Evolutionary conservation across 2,888 invertebrate genomes (phyloP).

Genomic region (Acleris laterana): DNA sequence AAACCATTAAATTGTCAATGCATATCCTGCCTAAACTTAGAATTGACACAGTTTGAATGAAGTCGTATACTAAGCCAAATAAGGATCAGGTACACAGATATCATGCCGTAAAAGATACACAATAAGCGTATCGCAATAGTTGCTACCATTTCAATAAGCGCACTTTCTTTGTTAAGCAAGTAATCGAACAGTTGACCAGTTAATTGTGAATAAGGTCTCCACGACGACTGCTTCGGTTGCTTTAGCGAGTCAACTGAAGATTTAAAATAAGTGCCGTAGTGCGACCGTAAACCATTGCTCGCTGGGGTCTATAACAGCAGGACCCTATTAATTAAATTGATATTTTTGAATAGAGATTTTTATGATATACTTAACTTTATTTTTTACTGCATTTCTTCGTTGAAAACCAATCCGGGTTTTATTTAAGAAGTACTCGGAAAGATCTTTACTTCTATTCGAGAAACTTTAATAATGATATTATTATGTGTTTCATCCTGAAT

Average conservation of each 20-base stretch:
- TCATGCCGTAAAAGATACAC: constrained; percentile 35
- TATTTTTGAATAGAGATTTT: too few species aligned
- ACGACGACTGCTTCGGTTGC: neutral
- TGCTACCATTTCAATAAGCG: constrained; percentile 26
- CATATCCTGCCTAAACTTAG: constrained; percentile 28
- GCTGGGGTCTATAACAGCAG: too few species aligned
- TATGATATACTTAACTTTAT: too few species aligned
- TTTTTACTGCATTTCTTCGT: too few species aligned
- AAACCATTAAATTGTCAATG: constrained; percentile 23
- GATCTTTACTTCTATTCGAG: too few species aligned
- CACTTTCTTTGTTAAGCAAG: constrained; percentile 24
- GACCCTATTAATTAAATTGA: too few species aligned
- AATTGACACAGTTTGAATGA: constrained; percentile 35
- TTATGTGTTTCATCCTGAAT: too few species aligned
- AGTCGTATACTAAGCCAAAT: constrained; percentile 30
- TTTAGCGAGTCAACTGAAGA: neutral
- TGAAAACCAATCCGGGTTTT: too few species aligned
- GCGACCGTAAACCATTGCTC: too few species aligned
- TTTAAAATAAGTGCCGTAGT: neutral
- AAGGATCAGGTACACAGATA: constrained; percentile 24
- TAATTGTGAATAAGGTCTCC: constrained; percentile 7
- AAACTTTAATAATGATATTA: too few species aligned
- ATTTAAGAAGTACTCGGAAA: too few species aligned
- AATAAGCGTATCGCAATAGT: constrained; percentile 26
- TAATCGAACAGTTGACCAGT: constrained; percentile 13